Evolutionary conservation across 2,888 invertebrate species (phyloP), one percentile per base, ranked within the genome.

Genomic region (Agonopterix arenella): DNA sequence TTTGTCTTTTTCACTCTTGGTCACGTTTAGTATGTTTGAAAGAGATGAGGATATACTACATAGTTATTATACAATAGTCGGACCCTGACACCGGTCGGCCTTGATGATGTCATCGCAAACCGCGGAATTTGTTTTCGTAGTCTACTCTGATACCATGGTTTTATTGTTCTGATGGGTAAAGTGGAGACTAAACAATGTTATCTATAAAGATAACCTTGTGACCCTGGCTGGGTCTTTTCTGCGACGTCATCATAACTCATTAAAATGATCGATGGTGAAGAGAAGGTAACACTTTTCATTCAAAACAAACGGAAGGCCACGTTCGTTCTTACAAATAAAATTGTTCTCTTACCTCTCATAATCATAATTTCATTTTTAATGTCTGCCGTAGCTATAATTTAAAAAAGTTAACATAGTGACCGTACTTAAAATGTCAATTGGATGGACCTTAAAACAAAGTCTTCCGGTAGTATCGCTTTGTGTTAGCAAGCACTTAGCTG

Each of bases 91-190:
- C 77, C 61, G 59, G 78, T 55, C 68, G 80, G 71, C 85, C 85
- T 85, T 84, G 85, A 59, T 84, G 84, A 84, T 81, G 83, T 85
- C 80, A 85, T 71, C 73, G 68, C 67, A 62, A 28, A 64, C 65
- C 64, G 56, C 54, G 64, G 62, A 69, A 70, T 77, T 68, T 74
- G 73, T 73, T 76, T 73, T 72, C 68, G 68, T 68, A 40, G 64
- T 57, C 60, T 54, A 59, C 44, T 48, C 18, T 42, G 50, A 50
- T 62, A 45, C 56, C 52, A 58, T 59, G 43, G 37, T 62, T 64
- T 53, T 58, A 61, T 62, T 59, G 59, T 60, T 61, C 57, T 57
- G 58, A 52, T 55, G 58, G 61, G 60, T 65, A 64, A 57, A 56
- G 40, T 42, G 47, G 40, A 51, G 36, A 40, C 36, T 44, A 38